These are phyloP conservation scores for Paralvinella palmiformis DNA, from an alignment of 1,140 invertebrate genomes.

Conservation along the genomic window DNA sequence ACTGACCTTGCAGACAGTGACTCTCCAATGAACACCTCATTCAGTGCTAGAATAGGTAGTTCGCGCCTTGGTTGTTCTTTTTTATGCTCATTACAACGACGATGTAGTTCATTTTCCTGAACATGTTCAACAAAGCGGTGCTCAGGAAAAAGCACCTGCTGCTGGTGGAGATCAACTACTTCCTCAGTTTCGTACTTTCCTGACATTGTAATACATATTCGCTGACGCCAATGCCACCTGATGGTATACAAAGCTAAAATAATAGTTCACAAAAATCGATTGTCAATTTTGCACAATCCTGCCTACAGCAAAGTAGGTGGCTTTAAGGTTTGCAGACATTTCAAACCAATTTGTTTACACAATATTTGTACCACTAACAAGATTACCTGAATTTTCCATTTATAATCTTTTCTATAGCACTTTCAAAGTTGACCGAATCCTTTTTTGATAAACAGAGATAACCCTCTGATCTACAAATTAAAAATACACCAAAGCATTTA, in stretches of 20 bases:
- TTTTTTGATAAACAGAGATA: conserved; percentile 78
- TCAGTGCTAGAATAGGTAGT: conserved; percentile 71
- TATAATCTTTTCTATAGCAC: conserved; percentile 63
- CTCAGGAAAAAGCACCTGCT: conserved; percentile 56
- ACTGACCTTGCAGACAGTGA: conserved; percentile 71
- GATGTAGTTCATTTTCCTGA: conserved; percentile 44
- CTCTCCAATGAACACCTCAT: conserved; percentile 95
- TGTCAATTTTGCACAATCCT: too few species aligned
- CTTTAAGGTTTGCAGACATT: not conserved
- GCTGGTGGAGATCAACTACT: conserved; percentile 64
- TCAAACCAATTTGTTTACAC: not conserved
- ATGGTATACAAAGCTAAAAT: conserved; percentile 3
- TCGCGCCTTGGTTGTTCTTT: conserved; percentile 31
- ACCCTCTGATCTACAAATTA: conserved; percentile 71
- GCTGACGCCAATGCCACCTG: conserved; percentile 73
- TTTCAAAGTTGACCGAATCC: conserved; percentile 60
- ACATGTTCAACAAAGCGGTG: conserved; percentile 55
- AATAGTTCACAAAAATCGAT: not conserved
- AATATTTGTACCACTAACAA: too few species aligned
- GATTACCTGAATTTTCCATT: conserved; percentile 58
- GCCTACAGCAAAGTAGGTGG: too few species aligned
- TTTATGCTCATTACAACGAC: not conserved
- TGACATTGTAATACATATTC: conserved; percentile 79
- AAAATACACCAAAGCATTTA: conserved; percentile 3
- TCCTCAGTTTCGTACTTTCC: conserved; percentile 58